Evolutionary conservation across 2,888 invertebrate genomes (phyloP).

Genomic region (Pimpla rufipes): DNA sequence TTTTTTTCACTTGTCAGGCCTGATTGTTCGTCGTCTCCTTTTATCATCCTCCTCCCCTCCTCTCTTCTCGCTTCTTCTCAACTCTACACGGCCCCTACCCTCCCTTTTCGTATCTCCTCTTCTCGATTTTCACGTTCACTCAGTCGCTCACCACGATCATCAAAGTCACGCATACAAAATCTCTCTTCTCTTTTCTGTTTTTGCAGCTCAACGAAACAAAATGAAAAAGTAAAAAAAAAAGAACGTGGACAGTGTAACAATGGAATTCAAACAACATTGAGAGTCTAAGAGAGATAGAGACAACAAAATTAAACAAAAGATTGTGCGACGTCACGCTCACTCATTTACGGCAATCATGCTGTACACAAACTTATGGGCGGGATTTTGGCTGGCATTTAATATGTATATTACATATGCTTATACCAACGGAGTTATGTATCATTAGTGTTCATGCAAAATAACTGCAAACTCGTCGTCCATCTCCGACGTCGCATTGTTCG

Average conservation of each 20-base stretch:
- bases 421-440: conserved; percentile 60
- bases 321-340: conserved; percentile 64
- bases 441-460: conserved; percentile 70
- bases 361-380: conserved; percentile 55
- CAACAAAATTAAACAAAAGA: conserved; percentile 40
- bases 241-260: conserved; percentile 49
- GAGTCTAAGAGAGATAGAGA: conserved; percentile 56
- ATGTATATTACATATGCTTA: conserved; percentile 45
- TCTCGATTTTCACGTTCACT: conserved; percentile 42
- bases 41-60: not conserved
- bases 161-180: conserved; percentile 34
- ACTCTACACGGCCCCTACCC: not conserved
- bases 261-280: conserved; percentile 67
- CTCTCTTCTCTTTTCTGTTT: conserved; percentile 18
- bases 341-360: conserved; percentile 70
- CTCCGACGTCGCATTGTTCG: conserved; percentile 24
- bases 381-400: conserved; percentile 33
- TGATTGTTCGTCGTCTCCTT: not conserved
- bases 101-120: not conserved
- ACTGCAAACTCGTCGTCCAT: conserved; percentile 67
- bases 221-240: conserved; percentile 39
- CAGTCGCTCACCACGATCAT: conserved; percentile 49
- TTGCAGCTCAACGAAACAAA: conserved; percentile 31
- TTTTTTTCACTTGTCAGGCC: conserved; percentile 33
- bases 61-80: not conserved